Conservation (phyloP, 2,797 vertebrate genomes). For the Alcedo atthis region DNA sequence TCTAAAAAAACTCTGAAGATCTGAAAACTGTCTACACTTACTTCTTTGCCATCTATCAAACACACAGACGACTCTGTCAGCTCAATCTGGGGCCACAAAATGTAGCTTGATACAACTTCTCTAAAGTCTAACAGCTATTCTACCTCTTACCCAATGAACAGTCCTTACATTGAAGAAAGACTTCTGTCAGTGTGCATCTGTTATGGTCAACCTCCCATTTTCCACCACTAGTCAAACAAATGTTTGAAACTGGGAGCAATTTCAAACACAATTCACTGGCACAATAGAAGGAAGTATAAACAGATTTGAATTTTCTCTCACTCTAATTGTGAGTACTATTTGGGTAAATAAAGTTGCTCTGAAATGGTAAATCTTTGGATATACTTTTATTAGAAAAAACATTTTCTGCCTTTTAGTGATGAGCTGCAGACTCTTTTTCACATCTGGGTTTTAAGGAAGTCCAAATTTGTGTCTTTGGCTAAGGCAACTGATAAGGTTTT, state of each 20-base stretch:
- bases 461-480: neutral
- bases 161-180: neutral
- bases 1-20: no score
- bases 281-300: neutral
- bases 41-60: neutral
- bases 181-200: neutral
- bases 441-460: neutral
- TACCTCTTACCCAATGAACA: neutral
- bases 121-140: neutral
- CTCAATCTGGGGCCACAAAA: neutral
- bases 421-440: neutral
- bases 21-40: neutral
- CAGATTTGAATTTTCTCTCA: neutral
- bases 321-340: neutral
- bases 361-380: neutral
- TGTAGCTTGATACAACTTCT: neutral
- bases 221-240: neutral
- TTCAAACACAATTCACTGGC: neutral
- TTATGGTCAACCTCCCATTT: neutral
- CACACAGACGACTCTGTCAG: neutral
- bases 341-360: neutral
- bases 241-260: neutral
- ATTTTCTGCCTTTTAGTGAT: neutral
- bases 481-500: neutral
- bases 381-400: neutral